Percentiles rank a stretch among this genome's conserved stretches.
Evolutionary conservation across 2,888 invertebrate species (phyloP).

Genomic region (Coenonympha glycerion): DNA sequence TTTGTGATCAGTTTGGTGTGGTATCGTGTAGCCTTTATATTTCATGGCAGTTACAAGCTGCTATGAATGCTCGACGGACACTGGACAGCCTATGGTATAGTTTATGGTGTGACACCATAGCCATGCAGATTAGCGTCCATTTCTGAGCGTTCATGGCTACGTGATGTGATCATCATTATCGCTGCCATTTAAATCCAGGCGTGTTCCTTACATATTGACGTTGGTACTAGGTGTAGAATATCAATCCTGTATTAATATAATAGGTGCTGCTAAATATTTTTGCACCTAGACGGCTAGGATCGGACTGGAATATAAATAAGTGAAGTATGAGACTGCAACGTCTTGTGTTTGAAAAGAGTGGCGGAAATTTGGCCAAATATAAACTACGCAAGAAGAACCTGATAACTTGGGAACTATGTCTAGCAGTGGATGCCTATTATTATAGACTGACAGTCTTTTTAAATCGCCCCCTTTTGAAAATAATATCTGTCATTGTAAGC

Average conservation of each 20-base stretch:
- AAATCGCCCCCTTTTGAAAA: too few relatives aligned
- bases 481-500: too few relatives aligned
- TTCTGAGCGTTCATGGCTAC: constrained; percentile 18
- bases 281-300: neutral
- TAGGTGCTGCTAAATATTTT: neutral
- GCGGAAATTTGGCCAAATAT: too few relatives aligned
- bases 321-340: neutral
- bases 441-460: too few relatives aligned
- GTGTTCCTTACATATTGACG: constrained; percentile 8
- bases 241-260: neutral
- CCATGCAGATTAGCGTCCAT: constrained; percentile 25
- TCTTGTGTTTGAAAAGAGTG: too few relatives aligned
- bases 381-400: too few relatives aligned
- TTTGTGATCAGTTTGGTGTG: neutral
- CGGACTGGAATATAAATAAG: neutral
- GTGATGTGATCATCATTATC: constrained; percentile 13
- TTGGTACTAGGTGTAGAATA: neutral
- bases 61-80: constrained; percentile 11
- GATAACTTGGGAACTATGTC: too few relatives aligned
- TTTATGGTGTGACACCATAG: constrained; percentile 19
- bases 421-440: too few relatives aligned
- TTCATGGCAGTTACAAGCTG: neutral
- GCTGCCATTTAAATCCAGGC: constrained; percentile 9
- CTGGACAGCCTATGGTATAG: constrained; percentile 7
- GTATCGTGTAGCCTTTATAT: neutral